These are phyloP conservation scores for Mesoligia furuncula DNA, from an alignment of 2,888 invertebrate species.

Conservation along the genomic window DNA sequence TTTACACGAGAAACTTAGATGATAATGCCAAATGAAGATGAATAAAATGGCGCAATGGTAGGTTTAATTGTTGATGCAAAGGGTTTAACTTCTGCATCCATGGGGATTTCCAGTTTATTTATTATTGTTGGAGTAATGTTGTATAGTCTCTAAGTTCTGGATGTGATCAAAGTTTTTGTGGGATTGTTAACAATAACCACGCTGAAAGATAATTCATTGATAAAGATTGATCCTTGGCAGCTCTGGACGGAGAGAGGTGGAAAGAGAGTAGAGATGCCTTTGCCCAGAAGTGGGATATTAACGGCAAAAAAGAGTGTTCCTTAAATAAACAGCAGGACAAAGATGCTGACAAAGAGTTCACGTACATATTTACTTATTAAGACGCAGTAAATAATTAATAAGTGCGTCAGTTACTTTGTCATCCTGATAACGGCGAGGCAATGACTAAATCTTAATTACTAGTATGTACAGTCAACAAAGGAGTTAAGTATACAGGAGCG, in stretches of 20 bases:
- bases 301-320: too few species aligned
- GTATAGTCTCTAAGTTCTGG: not conserved
- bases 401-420: constrained; percentile 33
- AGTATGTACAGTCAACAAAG: too few species aligned
- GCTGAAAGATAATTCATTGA: not conserved
- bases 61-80: not conserved
- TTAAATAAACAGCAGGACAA: not conserved
- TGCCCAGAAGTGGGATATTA: too few species aligned
- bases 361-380: not conserved
- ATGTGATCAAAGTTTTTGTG: not conserved
- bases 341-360: constrained; percentile 6
- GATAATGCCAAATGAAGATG: not conserved
- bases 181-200: not conserved
- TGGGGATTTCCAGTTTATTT: not conserved
- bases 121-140: not conserved
- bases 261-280: too few species aligned
- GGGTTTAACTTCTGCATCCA: not conserved
- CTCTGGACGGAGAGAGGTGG: too few species aligned
- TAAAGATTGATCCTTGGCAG: too few species aligned
- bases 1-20: not conserved
- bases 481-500: too few species aligned
- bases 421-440: constrained; percentile 2
- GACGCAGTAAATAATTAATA: constrained; percentile 15
- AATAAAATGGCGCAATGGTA: not conserved
- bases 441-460: constrained; percentile 33